Evolutionary conservation across 2,888 invertebrate genomes (phyloP), one percentile per base, ranked within the genome.

Genomic region (Phortica okadai): DNA sequence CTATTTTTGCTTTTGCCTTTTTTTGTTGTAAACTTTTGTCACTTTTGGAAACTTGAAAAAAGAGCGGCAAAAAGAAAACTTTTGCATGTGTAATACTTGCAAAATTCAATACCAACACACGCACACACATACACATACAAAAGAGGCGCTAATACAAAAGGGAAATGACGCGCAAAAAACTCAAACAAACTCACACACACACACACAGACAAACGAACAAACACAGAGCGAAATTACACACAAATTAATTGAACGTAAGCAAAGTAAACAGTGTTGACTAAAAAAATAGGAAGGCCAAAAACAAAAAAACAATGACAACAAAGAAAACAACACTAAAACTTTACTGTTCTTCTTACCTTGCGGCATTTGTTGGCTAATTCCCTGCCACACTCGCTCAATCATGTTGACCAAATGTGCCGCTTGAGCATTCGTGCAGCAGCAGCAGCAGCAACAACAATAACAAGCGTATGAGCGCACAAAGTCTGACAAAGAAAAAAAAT

Each of bases 191-290:
- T 67, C 42, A 42, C 66, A 42, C 41, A 67, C 25, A 67, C 44
- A 67, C 14, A 45, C 45, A 45, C 45, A 67, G 11, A 45, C 45
- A 45, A 6, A 6, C 50, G 6, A 8, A n/a, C 59, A 59, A n/a
- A 16, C 59, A 59, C 11, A 54, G 6, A 6, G n/a, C 33, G 84
- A 84, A 88, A 85, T 85, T 88, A 87, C 83, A 87, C 83, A 87
- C 87, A 85, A 85, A 88, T 85, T 85, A 85, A 85, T 85, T 85
- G 88, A 85, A 85, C 88, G 88, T 87, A 85, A 85, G 85, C 83
- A 88, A 84, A 82, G 87, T 85, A 85, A 33, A 72, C 70, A 72
- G 33, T 41, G 10, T 56, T 14, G 21, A 41, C 10, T 54, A 44
- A 45, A 70, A 54, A 50, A 70, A 25, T 25, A 70, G 25, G 83